phyloP scores from a whole-genome alignment of 2,113 vertebrate genomes.

The Uropsilus gracilis region DNA sequence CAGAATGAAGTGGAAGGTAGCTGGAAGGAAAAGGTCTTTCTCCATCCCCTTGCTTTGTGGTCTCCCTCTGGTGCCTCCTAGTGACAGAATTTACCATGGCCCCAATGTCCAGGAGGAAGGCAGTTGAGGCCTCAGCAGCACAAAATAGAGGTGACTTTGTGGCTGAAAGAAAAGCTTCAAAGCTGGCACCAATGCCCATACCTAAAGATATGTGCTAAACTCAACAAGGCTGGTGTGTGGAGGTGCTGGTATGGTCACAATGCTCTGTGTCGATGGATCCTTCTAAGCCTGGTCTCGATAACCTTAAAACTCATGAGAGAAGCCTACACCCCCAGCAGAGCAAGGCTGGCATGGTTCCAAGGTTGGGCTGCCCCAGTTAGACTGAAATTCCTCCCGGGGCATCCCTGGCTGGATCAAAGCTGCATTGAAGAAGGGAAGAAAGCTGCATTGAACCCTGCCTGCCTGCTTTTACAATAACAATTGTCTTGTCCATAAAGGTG shows the following conservation, averaged over 20 bases:
- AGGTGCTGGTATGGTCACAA: background rate
- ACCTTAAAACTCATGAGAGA: background rate
- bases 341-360: background rate
- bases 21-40: background rate
- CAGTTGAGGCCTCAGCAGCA: accelerated
- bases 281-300: background rate
- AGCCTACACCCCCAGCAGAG: background rate
- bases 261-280: background rate
- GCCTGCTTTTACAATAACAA: conserved; percentile 12
- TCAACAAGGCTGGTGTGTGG: background rate
- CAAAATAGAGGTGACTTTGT: background rate
- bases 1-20: background rate
- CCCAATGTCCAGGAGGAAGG: background rate
- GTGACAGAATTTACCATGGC: background rate
- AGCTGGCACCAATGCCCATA: no score
- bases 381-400: background rate
- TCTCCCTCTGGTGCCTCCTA: conserved; percentile 11
- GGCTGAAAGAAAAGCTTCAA: background rate
- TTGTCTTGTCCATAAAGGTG: conserved; percentile 9
- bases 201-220: background rate
- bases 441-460: conserved; percentile 43
- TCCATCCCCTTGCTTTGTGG: background rate
- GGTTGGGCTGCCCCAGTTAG: conserved; percentile 30
- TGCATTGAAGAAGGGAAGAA: conserved; percentile 53
- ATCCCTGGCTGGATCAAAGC: background rate